These are phyloP conservation scores for Odontocerum albicorne DNA, from an alignment of 2,888 invertebrate species.

Conservation along the genomic window DNA sequence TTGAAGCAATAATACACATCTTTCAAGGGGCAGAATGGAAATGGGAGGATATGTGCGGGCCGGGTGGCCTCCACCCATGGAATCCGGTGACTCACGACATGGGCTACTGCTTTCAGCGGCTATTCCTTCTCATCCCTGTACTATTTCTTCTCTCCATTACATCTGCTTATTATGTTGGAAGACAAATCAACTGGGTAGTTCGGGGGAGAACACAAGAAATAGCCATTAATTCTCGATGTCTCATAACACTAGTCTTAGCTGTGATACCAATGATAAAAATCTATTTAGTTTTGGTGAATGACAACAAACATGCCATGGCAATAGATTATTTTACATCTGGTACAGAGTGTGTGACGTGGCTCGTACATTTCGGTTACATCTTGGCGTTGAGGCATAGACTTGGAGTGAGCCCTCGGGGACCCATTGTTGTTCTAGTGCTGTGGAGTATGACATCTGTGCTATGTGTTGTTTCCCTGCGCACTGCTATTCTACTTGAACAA, in stretches of 20 bases:
- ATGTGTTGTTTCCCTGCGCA: slow-evolving; percentile 68
- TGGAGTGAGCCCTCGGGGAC: slow-evolving; percentile 72
- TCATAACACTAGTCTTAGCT: slow-evolving; percentile 63
- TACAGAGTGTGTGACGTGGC: slow-evolving; percentile 76
- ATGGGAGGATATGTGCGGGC: slow-evolving; percentile 77
- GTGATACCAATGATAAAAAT: slow-evolving; percentile 69
- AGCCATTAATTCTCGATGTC: slow-evolving; percentile 66
- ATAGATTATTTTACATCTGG: slow-evolving; percentile 72
- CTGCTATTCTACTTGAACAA: slow-evolving; percentile 57
- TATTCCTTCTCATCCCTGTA: slow-evolving; percentile 76
- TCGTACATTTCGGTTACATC: slow-evolving; percentile 76
- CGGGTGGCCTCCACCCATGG: slow-evolving; percentile 71
- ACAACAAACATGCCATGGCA: slow-evolving; percentile 55
- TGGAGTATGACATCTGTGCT: slow-evolving; percentile 71
- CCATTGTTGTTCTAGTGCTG: slow-evolving; percentile 64
- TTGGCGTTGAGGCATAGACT: slow-evolving; percentile 67
- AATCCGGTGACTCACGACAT: slow-evolving; percentile 71
- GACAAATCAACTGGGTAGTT: slow-evolving; percentile 62
- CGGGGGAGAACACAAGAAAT: slow-evolving; percentile 65
- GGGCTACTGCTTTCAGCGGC: slow-evolving; percentile 82
- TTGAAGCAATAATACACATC: background rate
- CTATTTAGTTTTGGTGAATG: slow-evolving; percentile 62
- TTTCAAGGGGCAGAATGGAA: slow-evolving; percentile 57
- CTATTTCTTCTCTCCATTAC: slow-evolving; percentile 71
- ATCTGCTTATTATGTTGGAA: slow-evolving; percentile 83